Evolutionary conservation across 2,797 vertebrate species (phyloP).

Genomic region (Tokudaia muenninki): DNA sequence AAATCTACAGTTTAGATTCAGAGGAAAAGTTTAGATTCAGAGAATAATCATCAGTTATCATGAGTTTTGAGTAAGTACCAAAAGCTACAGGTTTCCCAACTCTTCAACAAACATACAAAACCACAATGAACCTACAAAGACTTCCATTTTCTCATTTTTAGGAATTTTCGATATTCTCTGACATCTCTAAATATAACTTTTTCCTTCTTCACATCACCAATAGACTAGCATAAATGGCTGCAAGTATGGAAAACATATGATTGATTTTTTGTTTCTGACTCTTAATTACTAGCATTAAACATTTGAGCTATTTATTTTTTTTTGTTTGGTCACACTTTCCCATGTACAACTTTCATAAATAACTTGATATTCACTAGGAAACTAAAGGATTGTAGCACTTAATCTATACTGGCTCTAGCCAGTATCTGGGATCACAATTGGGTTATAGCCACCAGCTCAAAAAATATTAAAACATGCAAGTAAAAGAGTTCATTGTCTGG

Average conservation of each 20-base stretch:
- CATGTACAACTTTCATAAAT: conserved; percentile 21
- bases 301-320: not conserved
- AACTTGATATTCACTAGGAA: not conserved
- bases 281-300: not conserved
- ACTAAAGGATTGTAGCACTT: not conserved
- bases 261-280: not conserved
- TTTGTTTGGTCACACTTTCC: not conserved
- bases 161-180: not conserved
- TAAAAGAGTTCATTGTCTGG: not conserved
- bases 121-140: not conserved
- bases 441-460: not conserved
- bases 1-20: not conserved
- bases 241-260: not conserved
- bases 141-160: not conserved
- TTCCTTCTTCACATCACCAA: not conserved
- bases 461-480: not conserved
- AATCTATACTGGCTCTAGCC: not conserved
- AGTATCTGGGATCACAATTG: not conserved
- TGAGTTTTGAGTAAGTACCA: not conserved
- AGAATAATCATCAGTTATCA: not conserved
- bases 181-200: not conserved
- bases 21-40: not conserved
- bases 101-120: not conserved
- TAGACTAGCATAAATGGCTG: not conserved
- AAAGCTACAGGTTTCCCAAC: not conserved